Base-by-base conservation (phyloP, 1,140 invertebrate genomes). In the Leucophenga varia region DNA sequence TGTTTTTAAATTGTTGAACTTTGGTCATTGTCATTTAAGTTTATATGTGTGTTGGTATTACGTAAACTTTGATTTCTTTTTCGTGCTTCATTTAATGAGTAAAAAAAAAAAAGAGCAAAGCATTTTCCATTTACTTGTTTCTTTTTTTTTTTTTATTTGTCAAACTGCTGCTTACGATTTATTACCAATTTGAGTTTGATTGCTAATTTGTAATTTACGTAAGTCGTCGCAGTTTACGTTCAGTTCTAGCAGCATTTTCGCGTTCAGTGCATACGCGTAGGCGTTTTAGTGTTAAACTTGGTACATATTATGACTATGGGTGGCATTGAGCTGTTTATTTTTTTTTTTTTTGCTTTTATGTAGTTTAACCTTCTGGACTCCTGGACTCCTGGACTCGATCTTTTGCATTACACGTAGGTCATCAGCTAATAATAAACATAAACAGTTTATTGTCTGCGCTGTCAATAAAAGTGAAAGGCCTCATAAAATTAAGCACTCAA, bases 341-440 rank as follows among this genome's bases (percentile, higher is more conserved):
- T 38, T 39, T 30, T 39, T 43, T 37, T 3, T 31, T 18, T 22
- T 43, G 8, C 4, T 14, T 7, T 14, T 34, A 7, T n/a, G n/a
- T n/a, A n/a, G n/a, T n/a, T n/a, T n/a, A n/a, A n/a, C n/a, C n/a
- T n/a, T n/a, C n/a, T n/a, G n/a, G n/a, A n/a, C n/a, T n/a, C n/a
- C n/a, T n/a, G n/a, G n/a, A n/a, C n/a, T n/a, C n/a, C n/a, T n/a
- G n/a, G n/a, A n/a, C n/a, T n/a, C n/a, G n/a, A n/a, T n/a, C n/a
- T n/a, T n/a, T n/a, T n/a, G n/a, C n/a, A n/a, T n/a, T n/a, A n/a
- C 63, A 67, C 63, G 64, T 67, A 67, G 63, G 64, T 67, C 63
- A 67, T 67, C 63, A 67, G 64, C 64, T 68, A 67, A 67, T 67
- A 67, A 67, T 67, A 67, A 67, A 67, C 63, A 67, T 67, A 67